Base-by-base conservation (phyloP, 2,113 vertebrate genomes). In the Myodes glareolus region DNA sequence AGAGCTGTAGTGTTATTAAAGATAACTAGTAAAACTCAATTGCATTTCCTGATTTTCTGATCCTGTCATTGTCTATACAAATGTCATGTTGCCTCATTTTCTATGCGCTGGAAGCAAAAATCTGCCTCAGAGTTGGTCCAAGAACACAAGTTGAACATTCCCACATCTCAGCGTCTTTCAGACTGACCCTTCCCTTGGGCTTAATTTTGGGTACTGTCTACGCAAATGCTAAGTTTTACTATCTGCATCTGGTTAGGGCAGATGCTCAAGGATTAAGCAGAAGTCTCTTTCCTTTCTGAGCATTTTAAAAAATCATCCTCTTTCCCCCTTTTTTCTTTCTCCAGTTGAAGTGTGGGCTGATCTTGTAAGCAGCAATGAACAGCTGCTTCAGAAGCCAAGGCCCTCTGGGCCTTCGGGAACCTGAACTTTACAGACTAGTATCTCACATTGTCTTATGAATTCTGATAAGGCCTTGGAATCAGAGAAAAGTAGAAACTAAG, bases 401-500 rank as follows among this genome's bases (percentile, higher is more conserved):
- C 21, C 78, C 81, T 91, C 23, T 77, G 94, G 85, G 91, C 61
- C 67, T 86, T 91, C 3, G 0, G 6, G 45, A 93, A 75, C 58
- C 13, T 93, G 78, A 76, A 29, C 75, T 90, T 91, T 92, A 86
- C 90, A 7, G 52, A 55, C 52, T 50, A 80, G 39, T 36, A 84
- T 19, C 72, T 88, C 45, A 68, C 68, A 73, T 92, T 92, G 95
- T 95, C 85, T 95, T 96, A 70, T 33, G 96, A 97, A 98, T 97
- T 78, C 94, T 97, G 80, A 96, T 97, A 88, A 96, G 80, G 47
- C 27, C 23, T 95, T 97, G 95, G 90, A 91, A 80, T 96, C 55
- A 95, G 33, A 90, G 80, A 94, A 95, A 88, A 58, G 75, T 88
- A 12, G 9, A 92, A 95, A 88, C 25, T n/a, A 77, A 95, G 21